phyloP scores from a whole-genome alignment of 2,113 vertebrate species.

The Gorsachius goisagi region DNA sequence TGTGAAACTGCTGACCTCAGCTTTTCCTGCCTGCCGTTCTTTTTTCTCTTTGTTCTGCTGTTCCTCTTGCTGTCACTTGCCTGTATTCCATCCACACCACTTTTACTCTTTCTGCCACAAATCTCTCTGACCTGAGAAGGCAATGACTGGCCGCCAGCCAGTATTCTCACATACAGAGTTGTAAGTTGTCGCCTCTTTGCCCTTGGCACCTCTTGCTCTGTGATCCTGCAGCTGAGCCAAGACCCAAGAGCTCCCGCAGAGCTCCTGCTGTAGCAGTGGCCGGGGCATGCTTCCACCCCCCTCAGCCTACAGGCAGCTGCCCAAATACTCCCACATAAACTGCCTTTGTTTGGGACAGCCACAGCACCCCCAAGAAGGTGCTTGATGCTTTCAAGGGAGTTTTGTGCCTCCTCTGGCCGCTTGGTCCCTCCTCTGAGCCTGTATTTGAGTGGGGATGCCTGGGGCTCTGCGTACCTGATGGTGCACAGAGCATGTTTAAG shows the following conservation, averaged over 20 bases:
- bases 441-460: background rate
- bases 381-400: fast-evolving
- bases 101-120: background rate
- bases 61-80: background rate
- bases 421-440: background rate
- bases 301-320: background rate
- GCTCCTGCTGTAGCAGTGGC: background rate
- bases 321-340: background rate
- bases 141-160: background rate
- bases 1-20: background rate
- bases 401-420: background rate
- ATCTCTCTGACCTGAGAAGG: background rate
- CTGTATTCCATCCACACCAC: background rate
- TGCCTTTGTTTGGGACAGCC: background rate
- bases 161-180: background rate
- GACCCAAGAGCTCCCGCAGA: background rate
- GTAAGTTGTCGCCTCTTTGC: background rate
- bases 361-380: background rate
- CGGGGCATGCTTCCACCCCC: background rate
- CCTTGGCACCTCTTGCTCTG: background rate
- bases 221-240: background rate
- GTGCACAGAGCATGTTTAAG: background rate
- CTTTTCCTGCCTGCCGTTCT: background rate
- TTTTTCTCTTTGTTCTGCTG: background rate
- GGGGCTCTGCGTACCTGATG: fast-evolving